Evolutionary conservation across 2,888 invertebrate species (phyloP).

Genomic region (Drosophila multiciliata): DNA sequence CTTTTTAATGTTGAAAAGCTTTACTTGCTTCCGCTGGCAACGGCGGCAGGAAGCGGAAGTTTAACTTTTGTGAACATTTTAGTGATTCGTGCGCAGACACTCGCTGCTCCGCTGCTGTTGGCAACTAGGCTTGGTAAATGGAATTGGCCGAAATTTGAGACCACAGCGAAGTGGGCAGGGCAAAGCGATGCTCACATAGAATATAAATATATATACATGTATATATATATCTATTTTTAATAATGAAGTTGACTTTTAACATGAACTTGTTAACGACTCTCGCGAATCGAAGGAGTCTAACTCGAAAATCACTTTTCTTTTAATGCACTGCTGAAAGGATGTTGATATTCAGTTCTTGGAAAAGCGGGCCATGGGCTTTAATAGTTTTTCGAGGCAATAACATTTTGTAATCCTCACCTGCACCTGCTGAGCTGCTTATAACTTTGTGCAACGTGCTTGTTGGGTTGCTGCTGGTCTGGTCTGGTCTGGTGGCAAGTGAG

Average conservation of each 20-base stretch:
- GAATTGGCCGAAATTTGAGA: slow-evolving; percentile 31
- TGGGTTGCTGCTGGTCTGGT: neutral
- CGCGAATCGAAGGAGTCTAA: slow-evolving; percentile 1
- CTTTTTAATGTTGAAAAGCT: slow-evolving; percentile 81
- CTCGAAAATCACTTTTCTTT: slow-evolving; percentile 26
- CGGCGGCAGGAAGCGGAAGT: slow-evolving; percentile 76
- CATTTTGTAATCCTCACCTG: slow-evolving; percentile 67
- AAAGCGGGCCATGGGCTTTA: slow-evolving; percentile 37
- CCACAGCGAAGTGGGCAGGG: slow-evolving; percentile 1
- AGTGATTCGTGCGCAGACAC: slow-evolving; percentile 80
- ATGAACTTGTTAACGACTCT: slow-evolving; percentile 28
- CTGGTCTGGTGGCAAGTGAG: neutral
- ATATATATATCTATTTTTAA: slow-evolving; percentile 2
- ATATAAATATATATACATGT: neutral
- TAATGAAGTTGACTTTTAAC: slow-evolving; percentile 32
- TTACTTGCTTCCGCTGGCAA: slow-evolving; percentile 75
- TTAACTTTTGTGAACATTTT: slow-evolving; percentile 81
- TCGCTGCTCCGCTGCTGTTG: slow-evolving; percentile 31
- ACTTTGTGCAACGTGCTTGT: slow-evolving; percentile 51
- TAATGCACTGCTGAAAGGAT: slow-evolving; percentile 44
- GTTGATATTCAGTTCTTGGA: neutral
- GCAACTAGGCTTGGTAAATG: slow-evolving; percentile 26
- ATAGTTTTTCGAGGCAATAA: slow-evolving; percentile 62
- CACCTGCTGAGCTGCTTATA: slow-evolving; percentile 71
- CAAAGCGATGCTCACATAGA: neutral